Conservation (phyloP, 2,888 invertebrate species). For the Dinocampus coccinellae region DNA sequence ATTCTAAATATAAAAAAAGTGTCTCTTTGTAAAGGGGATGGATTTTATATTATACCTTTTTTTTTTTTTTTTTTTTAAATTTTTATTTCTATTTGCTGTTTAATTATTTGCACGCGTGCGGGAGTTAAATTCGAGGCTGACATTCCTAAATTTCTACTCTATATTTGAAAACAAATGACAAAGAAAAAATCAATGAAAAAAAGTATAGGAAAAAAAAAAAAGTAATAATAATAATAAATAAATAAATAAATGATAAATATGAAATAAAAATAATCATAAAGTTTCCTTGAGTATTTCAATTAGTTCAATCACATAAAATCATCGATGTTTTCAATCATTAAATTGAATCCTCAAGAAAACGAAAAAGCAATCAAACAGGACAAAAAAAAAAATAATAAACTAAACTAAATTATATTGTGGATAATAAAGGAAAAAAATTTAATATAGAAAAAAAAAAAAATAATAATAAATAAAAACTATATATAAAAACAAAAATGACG, state of each 20-base stretch:
- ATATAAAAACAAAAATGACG: slow-evolving; percentile 26
- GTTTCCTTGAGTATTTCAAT: slow-evolving; percentile 33
- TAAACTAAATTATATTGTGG: neutral
- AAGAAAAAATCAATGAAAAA: neutral
- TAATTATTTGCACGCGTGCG: slow-evolving; percentile 23
- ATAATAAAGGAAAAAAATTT: slow-evolving; percentile 9
- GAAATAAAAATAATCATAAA: slow-evolving; percentile 14
- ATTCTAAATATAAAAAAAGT: slow-evolving; percentile 63
- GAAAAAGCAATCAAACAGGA: slow-evolving; percentile 1
- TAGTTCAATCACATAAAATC: neutral
- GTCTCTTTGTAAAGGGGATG: slow-evolving; percentile 29
- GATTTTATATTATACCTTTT: slow-evolving; percentile 17
- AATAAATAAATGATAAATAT: neutral
- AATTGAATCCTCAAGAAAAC: slow-evolving; percentile 32
- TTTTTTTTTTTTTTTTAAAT: slow-evolving; percentile 6
- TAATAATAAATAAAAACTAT: slow-evolving; percentile 17
- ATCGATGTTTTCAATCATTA: neutral
- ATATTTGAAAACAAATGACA: neutral
- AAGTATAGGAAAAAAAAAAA: no score
- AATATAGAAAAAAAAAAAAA: slow-evolving; percentile 5
- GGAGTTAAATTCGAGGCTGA: slow-evolving; percentile 21
- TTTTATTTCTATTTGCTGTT: neutral
- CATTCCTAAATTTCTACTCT: slow-evolving; percentile 24
- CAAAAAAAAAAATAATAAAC: slow-evolving; percentile 9
- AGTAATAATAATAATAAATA: no score